Base-by-base conservation (phyloP, 1,140 invertebrate species). In the Magallana ariakensis region DNA sequence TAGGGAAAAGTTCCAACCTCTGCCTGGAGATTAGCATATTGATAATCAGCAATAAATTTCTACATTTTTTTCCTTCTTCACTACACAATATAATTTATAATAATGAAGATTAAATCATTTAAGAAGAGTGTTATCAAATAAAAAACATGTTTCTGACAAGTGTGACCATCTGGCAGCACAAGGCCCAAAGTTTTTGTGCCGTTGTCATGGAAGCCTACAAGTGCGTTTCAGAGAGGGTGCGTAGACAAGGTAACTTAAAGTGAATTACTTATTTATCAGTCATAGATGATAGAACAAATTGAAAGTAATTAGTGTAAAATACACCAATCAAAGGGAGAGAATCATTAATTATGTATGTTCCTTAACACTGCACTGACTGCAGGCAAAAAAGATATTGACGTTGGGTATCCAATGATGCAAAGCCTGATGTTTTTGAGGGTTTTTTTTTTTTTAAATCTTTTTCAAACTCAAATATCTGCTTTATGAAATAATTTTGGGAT, bases 291-390 rank as follows among this genome's bases (percentile, higher is more conserved):
- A 70, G 66, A 11, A 70, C 66, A 62, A 62, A 11, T 11, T 70
- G 66, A 26, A 33, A 26, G 66, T 70, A 70, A 70, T 70, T 70
- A 70, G 19, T 11, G 33, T 70, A 13, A 70, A 70, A 70, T 26
- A 70, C 22, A 70, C 66, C 66, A 19, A 70, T 70, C 22, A 70
- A 22, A 70, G 66, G 22, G 33, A 26, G 66, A 7, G 9, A 70
- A 70, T 13, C 66, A 70, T 70, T 10, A 70, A 70, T 70, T 70
- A 70, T 70, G 66, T 70, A 70, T 19, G 33, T 26, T 10, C 66
- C 1, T 70, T 22, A 26, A 11, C 19, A 22, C 10, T 33, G 11
- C 16, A n/a, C 19, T 0, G 10, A n/a, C n/a, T n/a, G 15, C 8
- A 62, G 7, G 58, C 16, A 0, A 26, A 70, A 70, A 70, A 70